phyloP scores from a whole-genome alignment of 2,888 invertebrate genomes.

The Elegia similella region DNA sequence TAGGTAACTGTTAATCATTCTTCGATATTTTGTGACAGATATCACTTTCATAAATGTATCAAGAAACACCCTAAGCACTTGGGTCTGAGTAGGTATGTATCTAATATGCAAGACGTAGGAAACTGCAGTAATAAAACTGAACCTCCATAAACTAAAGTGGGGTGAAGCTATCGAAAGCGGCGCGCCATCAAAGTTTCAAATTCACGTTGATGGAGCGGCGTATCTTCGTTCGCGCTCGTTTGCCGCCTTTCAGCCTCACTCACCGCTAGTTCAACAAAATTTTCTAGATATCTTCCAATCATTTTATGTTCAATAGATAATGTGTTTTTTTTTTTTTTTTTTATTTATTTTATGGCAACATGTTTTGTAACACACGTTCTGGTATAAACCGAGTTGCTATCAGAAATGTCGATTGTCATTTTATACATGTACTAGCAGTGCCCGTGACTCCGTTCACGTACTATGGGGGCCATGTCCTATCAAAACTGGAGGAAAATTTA shows the following conservation, averaged over 20 bases:
- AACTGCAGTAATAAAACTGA: slow-evolving; percentile 35
- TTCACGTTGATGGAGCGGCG: slow-evolving; percentile 41
- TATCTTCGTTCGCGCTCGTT: slow-evolving; percentile 27
- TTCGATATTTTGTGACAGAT: no score
- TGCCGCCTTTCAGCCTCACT: slow-evolving; percentile 17
- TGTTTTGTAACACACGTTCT: no score
- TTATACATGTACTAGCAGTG: no score
- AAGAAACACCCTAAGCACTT: background rate
- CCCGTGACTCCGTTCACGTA: no score
- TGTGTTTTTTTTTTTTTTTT: no score
- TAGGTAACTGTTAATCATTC: no score
- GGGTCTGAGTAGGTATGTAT: slow-evolving; percentile 11
- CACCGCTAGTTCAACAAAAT: slow-evolving; percentile 7
- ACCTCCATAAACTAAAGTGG: slow-evolving; percentile 40
- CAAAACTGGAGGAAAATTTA: no score
- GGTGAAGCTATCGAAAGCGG: slow-evolving; percentile 39
- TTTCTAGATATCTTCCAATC: slow-evolving; percentile 1
- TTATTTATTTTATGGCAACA: no score
- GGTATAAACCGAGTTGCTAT: no score
- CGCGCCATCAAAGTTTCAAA: slow-evolving; percentile 48
- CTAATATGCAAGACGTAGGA: slow-evolving; percentile 28
- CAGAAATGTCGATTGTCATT: no score
- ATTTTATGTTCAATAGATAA: slow-evolving; percentile 7
- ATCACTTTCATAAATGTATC: no score
- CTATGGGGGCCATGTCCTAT: no score